A percentile compares a stretch with the other conserved stretches of the same genome.
phyloP scores from a whole-genome alignment of 2,113 vertebrate genomes.

The Copsychus sechellarum region DNA sequence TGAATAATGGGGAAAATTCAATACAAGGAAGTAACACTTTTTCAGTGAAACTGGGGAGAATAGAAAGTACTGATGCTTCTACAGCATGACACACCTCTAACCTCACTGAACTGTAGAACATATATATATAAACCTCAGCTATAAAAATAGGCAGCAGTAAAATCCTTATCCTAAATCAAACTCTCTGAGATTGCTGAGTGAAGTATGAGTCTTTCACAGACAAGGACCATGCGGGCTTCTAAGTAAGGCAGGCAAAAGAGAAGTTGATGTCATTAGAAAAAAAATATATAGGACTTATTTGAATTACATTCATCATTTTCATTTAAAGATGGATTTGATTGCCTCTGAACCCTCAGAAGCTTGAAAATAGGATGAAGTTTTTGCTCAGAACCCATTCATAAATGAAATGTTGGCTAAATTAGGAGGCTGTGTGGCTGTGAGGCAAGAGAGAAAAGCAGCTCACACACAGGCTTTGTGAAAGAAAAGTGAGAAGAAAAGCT shows the following conservation, averaged over 20 bases:
- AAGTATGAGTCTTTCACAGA: neutral
- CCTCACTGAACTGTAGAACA: neutral
- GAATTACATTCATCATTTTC: neutral
- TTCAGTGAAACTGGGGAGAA: neutral
- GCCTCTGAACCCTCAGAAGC: neutral
- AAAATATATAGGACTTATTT: neutral
- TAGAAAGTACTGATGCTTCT: neutral
- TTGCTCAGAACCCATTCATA: neutral
- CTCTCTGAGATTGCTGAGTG: neutral
- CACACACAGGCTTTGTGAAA: neutral
- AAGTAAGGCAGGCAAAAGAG: neutral
- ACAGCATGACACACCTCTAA: neutral
- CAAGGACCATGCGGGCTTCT: neutral
- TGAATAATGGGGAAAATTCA: neutral
- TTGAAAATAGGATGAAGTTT: neutral
- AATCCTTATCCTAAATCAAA: slow-evolving; percentile 21
- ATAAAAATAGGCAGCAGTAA: slow-evolving; percentile 11
- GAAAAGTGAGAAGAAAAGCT: neutral
- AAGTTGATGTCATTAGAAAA: neutral
- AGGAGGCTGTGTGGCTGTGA: neutral
- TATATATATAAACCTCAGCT: neutral
- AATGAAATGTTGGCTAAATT: neutral
- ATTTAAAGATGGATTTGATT: slow-evolving; percentile 18
- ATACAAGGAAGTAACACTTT: neutral
- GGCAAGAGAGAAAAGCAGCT: neutral